Evolutionary conservation across 2,888 invertebrate species (phyloP).

Genomic region (Acrocyrtus sp.): DNA sequence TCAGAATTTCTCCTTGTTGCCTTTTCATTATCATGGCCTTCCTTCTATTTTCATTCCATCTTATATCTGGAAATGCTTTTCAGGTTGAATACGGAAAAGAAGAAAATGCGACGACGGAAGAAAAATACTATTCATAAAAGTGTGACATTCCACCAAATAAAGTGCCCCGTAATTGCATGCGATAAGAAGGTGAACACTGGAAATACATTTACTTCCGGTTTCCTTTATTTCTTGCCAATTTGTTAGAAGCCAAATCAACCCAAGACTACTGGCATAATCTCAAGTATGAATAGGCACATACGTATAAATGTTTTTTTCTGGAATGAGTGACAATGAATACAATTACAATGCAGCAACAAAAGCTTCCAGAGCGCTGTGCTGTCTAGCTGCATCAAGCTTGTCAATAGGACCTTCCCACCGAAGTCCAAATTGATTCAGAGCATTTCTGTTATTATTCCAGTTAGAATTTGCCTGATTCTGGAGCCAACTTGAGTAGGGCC

Average conservation of each 20-base stretch:
- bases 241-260: conserved; percentile 1
- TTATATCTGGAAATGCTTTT: too few relatives aligned
- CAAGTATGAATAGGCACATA: too few relatives aligned
- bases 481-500: conserved; percentile 56
- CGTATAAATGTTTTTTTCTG: too few relatives aligned
- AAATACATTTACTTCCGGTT: neutral
- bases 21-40: too few relatives aligned
- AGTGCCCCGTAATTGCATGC: too few relatives aligned
- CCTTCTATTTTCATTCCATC: too few relatives aligned
- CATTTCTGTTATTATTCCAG: conserved; percentile 53
- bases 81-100: too few relatives aligned
- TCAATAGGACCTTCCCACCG: conserved; percentile 58
- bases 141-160: too few relatives aligned
- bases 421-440: conserved; percentile 60
- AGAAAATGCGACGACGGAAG: too few relatives aligned
- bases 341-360: conserved; percentile 50
- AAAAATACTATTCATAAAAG: too few relatives aligned
- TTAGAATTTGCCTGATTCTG: conserved; percentile 44
- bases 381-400: conserved; percentile 49
- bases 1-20: too few relatives aligned
- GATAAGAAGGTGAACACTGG: neutral
- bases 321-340: neutral
- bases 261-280: too few relatives aligned
- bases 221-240: neutral
- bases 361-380: conserved; percentile 59